Evolutionary conservation across 2,888 invertebrate species (phyloP).

Genomic region (Drosophila dives): DNA sequence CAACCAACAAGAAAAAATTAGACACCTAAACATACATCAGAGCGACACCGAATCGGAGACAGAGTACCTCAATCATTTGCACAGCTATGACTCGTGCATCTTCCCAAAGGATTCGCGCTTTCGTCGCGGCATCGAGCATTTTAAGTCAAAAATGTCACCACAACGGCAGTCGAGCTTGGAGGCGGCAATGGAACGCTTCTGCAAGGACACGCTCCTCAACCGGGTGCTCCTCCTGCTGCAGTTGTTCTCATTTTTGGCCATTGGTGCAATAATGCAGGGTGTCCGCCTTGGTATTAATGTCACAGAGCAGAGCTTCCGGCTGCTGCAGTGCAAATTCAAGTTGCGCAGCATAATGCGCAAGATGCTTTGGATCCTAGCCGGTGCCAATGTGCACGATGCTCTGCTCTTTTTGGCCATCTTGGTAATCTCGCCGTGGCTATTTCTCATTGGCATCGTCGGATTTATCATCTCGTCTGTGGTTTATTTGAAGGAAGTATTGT

Average conservation of each 20-base stretch:
- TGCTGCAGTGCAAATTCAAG: conserved; percentile 58
- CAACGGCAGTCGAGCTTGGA: conserved; percentile 39
- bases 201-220: conserved; percentile 12
- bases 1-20: background rate
- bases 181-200: conserved; percentile 6
- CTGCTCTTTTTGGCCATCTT: conserved; percentile 61
- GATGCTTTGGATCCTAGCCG: conserved; percentile 76
- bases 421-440: conserved; percentile 64
- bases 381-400: conserved; percentile 69
- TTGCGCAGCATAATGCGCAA: conserved; percentile 63
- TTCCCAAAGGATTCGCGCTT: conserved; percentile 12
- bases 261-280: background rate
- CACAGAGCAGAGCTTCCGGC: conserved; percentile 24
- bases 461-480: conserved; percentile 53
- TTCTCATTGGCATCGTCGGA: conserved; percentile 64
- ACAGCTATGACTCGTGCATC: background rate
- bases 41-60: conserved; percentile 76
- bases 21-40: background rate
- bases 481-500: conserved; percentile 18
- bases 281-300: background rate
- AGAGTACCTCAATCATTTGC: conserved; percentile 40
- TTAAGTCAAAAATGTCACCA: conserved; percentile 24
- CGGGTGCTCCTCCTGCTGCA: conserved; percentile 54
- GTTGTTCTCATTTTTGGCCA: conserved; percentile 24
- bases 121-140: conserved; percentile 2